Evolutionary conservation across 2,113 vertebrate species (phyloP).

Genomic region (Paraplagusia blochii): DNA sequence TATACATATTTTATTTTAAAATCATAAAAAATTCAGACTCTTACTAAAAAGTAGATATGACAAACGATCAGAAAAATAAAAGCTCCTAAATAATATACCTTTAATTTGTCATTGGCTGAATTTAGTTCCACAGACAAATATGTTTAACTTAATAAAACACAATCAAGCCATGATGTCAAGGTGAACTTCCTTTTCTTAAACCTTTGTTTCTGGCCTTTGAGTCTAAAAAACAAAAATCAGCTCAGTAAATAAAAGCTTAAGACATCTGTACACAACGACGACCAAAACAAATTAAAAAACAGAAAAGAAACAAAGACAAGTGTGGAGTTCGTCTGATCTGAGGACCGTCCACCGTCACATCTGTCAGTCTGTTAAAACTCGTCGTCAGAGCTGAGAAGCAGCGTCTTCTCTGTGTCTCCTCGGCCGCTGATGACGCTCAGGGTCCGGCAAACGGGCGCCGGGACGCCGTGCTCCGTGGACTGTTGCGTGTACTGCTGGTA

Average conservation of each 20-base stretch:
- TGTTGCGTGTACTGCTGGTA: slow-evolving; percentile 99
- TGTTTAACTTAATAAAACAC: neutral
- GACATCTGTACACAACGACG: neutral
- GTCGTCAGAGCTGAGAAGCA: slow-evolving; percentile 93
- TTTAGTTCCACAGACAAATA: no score
- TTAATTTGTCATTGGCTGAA: no score
- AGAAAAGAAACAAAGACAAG: slow-evolving; percentile 14
- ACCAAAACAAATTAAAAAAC: slow-evolving; percentile 2
- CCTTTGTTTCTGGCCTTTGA: neutral
- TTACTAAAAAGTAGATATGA: no score
- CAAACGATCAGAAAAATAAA: no score
- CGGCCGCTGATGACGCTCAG: slow-evolving; percentile 72
- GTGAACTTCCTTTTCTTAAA: neutral
- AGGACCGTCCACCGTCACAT: neutral
- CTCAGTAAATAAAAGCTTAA: neutral
- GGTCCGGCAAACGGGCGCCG: slow-evolving; percentile 73
- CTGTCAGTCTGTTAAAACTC: slow-evolving; percentile 82
- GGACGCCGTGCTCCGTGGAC: slow-evolving; percentile 86
- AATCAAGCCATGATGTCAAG: slow-evolving; percentile 19
- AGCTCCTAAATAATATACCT: neutral
- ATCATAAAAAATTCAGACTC: no score
- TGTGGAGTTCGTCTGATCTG: neutral
- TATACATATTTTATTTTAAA: no score
- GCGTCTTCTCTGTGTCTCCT: slow-evolving; percentile 90
- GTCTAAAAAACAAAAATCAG: slow-evolving; percentile 8